Evolutionary conservation across 2,113 vertebrate genomes (phyloP), one percentile per base, ranked within the genome.

Genomic region (Promerops cafer): DNA sequence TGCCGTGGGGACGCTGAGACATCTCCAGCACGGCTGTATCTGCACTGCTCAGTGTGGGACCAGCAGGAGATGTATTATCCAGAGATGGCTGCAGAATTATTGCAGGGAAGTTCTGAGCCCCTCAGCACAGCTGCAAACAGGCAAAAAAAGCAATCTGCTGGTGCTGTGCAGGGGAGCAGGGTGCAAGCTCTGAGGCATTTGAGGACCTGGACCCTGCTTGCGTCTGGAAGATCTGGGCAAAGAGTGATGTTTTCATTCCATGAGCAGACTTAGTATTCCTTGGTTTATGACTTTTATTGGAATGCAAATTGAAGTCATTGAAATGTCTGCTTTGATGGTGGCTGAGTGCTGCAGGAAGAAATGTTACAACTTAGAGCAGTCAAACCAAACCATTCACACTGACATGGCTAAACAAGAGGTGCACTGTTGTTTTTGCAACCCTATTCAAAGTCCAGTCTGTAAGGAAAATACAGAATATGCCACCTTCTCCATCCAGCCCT

Each of bases 21-120:
- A 23, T 4, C 42, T 56, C 84, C 77, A 19, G 1, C 28, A 0
- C 0, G 4, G 45, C 35, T n/a, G 50, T 15, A 0, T 39, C 83
- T 70, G 77, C 81, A 1, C 56, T 50, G 87, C 83, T 56, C 69
- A 44, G 4, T 13, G 0, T 16, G 69, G 37, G 72, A 40, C 56
- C 78, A 37, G 74, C 66, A 90, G 92, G 79, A 87, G 30, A 35
- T 11, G 53, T 4, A 6, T 64, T 68, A 68, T 30, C 77, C 3
- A 3, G 87, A 68, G 78, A 16, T 68, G 82, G 45, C 53, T 85
- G 42, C 60, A 56, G 74, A 76, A 17, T 75, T 72, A 37, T 65
- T 80, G 52, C 70, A 69, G 71, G 66, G 69, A 69, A 40, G 24
- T 79, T 76, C 15, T 13, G 61, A 76, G 30, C 77, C 87, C 15